Conservation (phyloP, 2,888 invertebrate genomes). For the Cryptus armator region DNA sequence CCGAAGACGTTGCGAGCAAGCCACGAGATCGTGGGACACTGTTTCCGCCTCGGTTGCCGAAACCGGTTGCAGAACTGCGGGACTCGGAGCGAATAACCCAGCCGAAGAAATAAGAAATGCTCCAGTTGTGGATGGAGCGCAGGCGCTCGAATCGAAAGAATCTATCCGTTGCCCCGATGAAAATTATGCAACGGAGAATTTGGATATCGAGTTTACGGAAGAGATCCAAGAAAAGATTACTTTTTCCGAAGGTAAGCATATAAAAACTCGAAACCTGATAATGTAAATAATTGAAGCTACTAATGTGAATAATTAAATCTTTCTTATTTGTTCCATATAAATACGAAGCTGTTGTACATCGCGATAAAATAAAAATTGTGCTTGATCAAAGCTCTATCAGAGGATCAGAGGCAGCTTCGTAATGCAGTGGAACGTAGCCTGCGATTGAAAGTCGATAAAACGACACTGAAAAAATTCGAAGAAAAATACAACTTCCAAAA, state of each 20-base stretch:
- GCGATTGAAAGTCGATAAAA: constrained; percentile 21
- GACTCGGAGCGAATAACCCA: background rate
- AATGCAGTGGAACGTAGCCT: constrained; percentile 14
- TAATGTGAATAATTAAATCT: background rate
- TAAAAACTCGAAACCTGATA: constrained; percentile 2
- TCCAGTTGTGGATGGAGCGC: background rate
- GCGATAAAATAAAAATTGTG: background rate
- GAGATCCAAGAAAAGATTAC: background rate
- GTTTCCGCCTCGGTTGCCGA: background rate
- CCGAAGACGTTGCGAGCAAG: background rate
- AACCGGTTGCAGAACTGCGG: background rate
- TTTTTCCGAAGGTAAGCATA: background rate
- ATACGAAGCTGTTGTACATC: constrained; percentile 7
- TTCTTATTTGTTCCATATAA: background rate
- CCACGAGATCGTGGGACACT: background rate
- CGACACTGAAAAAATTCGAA: constrained; percentile 16
- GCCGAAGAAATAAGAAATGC: background rate
- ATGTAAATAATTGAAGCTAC: background rate
- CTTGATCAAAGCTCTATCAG: background rate
- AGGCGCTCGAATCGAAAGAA: background rate
- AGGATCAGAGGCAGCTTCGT: constrained; percentile 14
- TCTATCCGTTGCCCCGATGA: background rate
- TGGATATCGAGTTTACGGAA: background rate
- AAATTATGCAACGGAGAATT: background rate
- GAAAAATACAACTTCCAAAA: constrained; percentile 33